Evolutionary conservation across 2,888 invertebrate genomes (phyloP).

Genomic region (Rhaphigaster nebulosa): DNA sequence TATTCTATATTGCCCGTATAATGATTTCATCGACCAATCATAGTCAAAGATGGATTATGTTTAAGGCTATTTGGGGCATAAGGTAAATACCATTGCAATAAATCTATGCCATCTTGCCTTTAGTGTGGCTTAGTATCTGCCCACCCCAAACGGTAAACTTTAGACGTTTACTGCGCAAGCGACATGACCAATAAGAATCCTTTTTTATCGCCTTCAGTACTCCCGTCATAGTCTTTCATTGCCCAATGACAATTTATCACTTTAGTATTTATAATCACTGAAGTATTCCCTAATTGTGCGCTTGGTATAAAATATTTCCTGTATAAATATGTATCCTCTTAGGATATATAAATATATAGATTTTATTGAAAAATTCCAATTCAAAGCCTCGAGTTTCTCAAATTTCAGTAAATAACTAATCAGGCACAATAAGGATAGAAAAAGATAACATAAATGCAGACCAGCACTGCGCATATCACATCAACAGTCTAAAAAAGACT

Average conservation of each 20-base stretch:
- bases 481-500: no score
- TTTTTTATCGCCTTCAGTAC: background rate
- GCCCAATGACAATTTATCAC: background rate
- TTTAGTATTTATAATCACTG: background rate
- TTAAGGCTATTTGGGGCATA: background rate
- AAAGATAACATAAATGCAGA: no score
- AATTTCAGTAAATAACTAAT: no score
- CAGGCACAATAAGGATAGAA: no score
- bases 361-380: no score
- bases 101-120: background rate
- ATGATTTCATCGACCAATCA: background rate
- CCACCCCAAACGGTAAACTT: background rate
- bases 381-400: no score
- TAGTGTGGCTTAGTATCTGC: background rate
- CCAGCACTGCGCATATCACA: no score
- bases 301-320: background rate
- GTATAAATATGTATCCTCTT: no score
- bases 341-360: no score
- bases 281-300: background rate
- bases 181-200: constrained; percentile 4
- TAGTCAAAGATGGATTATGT: background rate
- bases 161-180: background rate
- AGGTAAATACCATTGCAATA: background rate
- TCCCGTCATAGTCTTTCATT: background rate
- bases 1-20: no score